Base-by-base conservation (phyloP, 2,888 invertebrate species). In the Glaucopsyche alexis region DNA sequence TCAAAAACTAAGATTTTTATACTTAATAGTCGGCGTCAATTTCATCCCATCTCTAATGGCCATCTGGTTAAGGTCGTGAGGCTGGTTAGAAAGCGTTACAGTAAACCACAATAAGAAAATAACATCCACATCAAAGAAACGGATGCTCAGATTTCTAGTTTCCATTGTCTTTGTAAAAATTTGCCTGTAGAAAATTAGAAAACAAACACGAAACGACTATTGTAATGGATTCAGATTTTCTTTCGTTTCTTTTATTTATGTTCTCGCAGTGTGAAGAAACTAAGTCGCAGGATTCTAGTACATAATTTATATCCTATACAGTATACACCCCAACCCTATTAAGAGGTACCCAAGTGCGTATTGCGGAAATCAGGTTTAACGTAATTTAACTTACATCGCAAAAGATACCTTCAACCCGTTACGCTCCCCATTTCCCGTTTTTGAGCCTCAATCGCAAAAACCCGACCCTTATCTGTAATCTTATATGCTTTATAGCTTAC, bases 21-120 rank as follows among this genome's bases (percentile, higher is more conserved):
- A 38, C 13, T 60, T 16, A 60, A 60, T 60, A 45, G 16, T 16
- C 49, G 19, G 16, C 69, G 47, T 19, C 69, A 69, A 69, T 49
- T 49, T 69, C 19, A 47, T 69, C 69, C 29, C 45, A 29, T 66
- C 66, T 67, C 19, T 60, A 60, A 60, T 60, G 60, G 60, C 29
- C 14, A 69, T 69, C 49, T 47, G 49, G 16, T 47, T 49, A 69
- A 49, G 69, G 69, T 69, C 69, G 69, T 69, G 69, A 69, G 69
- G 47, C 69, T 69, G 49, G 47, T 69, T 69, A 69, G 69, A 69
- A 69, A 69, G 69, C 69, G 69, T 69, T 69, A 69, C 69, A 69
- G 69, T 69, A 49, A 69, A 69, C 69, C 69, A 69, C 69, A 69
- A 69, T 49, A 69, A 69, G 47, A 67, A 67, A 67, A 67, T 45